Evolutionary conservation across 2,888 invertebrate genomes (phyloP).

Genomic region (Ophion ellenae): DNA sequence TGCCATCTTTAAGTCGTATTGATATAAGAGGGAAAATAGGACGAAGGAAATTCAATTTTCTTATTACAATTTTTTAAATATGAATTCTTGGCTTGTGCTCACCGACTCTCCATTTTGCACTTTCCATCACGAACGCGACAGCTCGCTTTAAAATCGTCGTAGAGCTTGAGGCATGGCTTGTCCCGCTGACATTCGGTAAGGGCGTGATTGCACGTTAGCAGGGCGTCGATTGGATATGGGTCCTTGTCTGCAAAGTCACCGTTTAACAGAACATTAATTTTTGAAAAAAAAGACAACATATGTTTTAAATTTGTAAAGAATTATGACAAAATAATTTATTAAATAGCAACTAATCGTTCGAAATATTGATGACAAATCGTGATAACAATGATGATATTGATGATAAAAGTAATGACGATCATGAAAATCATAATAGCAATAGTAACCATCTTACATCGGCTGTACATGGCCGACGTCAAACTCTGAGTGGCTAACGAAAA

Average conservation of each 20-base stretch:
- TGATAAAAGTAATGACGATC: too few species aligned
- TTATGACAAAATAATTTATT: too few species aligned
- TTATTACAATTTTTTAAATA: slow-evolving; percentile 4
- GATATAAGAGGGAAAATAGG: too few species aligned
- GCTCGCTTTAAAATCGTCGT: slow-evolving; percentile 93
- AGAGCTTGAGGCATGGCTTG: slow-evolving; percentile 91
- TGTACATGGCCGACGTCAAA: too few species aligned
- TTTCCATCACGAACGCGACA: slow-evolving; percentile 94
- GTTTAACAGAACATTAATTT: background rate
- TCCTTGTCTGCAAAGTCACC: slow-evolving; percentile 90
- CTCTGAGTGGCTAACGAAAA: too few species aligned
- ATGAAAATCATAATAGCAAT: too few species aligned
- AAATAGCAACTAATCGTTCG: background rate
- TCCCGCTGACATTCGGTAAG: slow-evolving; percentile 93
- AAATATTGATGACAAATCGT: too few species aligned
- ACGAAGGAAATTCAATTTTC: background rate
- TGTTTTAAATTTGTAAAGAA: background rate
- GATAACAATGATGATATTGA: too few species aligned
- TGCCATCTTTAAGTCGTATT: too few species aligned
- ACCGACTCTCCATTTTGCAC: slow-evolving; percentile 96
- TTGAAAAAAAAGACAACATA: background rate
- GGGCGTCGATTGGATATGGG: slow-evolving; percentile 94
- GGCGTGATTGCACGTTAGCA: slow-evolving; percentile 96
- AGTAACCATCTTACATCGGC: too few species aligned
- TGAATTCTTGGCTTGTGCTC: slow-evolving; percentile 77